These are phyloP conservation scores for Bellardia pandia DNA, from an alignment of 2,888 invertebrate genomes.

Conservation along the genomic window DNA sequence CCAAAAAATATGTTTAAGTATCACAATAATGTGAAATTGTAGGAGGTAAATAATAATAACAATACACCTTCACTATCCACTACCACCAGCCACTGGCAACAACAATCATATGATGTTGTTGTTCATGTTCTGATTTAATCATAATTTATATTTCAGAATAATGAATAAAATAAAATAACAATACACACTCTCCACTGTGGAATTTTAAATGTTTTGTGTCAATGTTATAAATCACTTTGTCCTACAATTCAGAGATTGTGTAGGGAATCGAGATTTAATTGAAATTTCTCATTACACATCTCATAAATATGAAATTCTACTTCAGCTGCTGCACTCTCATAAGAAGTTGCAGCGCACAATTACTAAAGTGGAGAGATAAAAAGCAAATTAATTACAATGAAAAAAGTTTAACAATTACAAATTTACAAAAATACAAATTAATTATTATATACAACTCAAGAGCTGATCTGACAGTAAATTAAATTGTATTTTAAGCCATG, in stretches of 20 bases:
- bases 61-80: slow-evolving; percentile 21
- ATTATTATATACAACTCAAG: slow-evolving; percentile 54
- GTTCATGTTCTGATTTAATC: slow-evolving; percentile 30
- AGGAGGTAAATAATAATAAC: slow-evolving; percentile 24
- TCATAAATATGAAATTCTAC: slow-evolving; percentile 49
- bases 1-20: neutral
- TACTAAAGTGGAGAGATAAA: neutral
- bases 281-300: slow-evolving; percentile 41
- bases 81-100: neutral
- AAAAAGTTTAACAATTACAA: slow-evolving; percentile 15
- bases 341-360: neutral
- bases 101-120: neutral
- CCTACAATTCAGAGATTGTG: neutral
- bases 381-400: neutral
- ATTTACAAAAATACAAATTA: slow-evolving; percentile 52
- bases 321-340: slow-evolving; percentile 23
- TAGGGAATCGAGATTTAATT: slow-evolving; percentile 35
- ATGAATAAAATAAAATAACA: neutral
- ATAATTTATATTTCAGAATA: slow-evolving; percentile 10
- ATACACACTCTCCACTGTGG: slow-evolving; percentile 6
- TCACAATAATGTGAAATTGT: slow-evolving; percentile 32
- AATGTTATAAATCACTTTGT: slow-evolving; percentile 57
- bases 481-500: slow-evolving; percentile 6
- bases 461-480: slow-evolving; percentile 54
- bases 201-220: slow-evolving; percentile 56